Base-by-base conservation (phyloP, 2,113 vertebrate species). In the Stictonetta naevosa region DNA sequence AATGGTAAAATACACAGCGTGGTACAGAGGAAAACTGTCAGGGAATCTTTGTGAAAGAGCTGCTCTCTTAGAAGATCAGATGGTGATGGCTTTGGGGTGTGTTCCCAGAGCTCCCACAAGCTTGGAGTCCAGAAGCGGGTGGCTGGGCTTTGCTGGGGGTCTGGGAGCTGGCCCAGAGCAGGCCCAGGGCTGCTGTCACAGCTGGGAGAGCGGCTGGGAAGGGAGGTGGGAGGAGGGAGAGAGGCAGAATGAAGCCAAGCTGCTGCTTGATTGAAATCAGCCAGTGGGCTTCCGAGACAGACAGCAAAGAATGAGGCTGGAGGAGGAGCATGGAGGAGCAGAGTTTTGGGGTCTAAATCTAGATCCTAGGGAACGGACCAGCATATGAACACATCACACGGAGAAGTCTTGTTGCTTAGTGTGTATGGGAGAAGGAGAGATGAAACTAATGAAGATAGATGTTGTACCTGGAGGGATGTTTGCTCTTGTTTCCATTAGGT, bases 211-310 rank as follows among this genome's bases (percentile, higher is more conserved):
- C 6, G 33, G 33, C 33, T 6, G 8, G 58, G 53, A 58, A 59
- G 53, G 52, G 36, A 68, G 44, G 28, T 68, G 67, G 16, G 58
- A 55, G 23, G 1, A 16, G 66, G 17, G 28, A 46, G 14, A 44
- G 59, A 44, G 55, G 36, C 59, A 83, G 40, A 67, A 50, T 2
- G 31, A 76, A 55, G 67, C 44, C 44, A 76, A 36, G 44, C 1
- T 85, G 58, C 52, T 4, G 2, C 85, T 90, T 0, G 0, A 0
- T 2, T 75, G 67, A 56, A 40, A 26, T 40, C 31, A 52, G 17
- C 33, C 52, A 46, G 55, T 22, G 46, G 19, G 8, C 8, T 87
- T 64, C 38, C 53, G 28, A 76, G n/a, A 1, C 8, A 5, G 6
- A 53, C 15, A 52, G n/a, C 10, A 79, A 83, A 59, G 31, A 62